Percentiles rank a stretch among this genome's conserved stretches.
phyloP scores from a whole-genome alignment of 2,797 vertebrate genomes.

The Gymnothorax javanicus region DNA sequence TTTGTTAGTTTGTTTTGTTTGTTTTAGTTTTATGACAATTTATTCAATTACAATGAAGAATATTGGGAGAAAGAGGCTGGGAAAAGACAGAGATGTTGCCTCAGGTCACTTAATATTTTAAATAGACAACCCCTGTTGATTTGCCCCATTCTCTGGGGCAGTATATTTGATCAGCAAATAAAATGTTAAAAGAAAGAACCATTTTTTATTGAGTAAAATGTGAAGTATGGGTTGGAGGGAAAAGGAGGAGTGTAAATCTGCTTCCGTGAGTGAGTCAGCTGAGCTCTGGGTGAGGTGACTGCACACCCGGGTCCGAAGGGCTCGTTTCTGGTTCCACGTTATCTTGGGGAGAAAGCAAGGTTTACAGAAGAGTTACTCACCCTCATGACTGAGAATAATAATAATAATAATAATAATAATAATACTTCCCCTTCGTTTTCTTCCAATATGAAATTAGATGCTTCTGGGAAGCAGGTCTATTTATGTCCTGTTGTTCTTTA shows the following conservation, averaged over 20 bases:
- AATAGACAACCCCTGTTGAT: background rate
- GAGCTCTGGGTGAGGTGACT: background rate
- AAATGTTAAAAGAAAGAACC: background rate
- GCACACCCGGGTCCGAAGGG: background rate
- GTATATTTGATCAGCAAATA: background rate
- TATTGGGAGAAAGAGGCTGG: background rate
- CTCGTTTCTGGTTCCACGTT: conserved; percentile 2
- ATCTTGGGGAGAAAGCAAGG: background rate
- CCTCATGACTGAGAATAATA: conserved; percentile 19
- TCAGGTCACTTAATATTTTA: background rate
- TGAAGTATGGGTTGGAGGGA: background rate
- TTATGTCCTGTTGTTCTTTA: conserved; percentile 20
- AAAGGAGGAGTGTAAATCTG: background rate
- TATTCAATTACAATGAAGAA: background rate
- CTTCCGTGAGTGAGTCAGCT: background rate
- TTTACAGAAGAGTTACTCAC: conserved; percentile 28
- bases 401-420: no score
- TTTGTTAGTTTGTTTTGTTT: no score
- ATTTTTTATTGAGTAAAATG: background rate
- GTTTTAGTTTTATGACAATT: background rate
- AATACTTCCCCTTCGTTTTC: no score
- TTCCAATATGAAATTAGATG: no score
- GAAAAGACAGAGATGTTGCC: background rate
- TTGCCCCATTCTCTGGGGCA: background rate
- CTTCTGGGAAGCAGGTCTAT: background rate